Evolutionary conservation across 1,140 invertebrate species (phyloP), one percentile per base, ranked within the genome.

Genomic region (Diorhabda carinulata): DNA sequence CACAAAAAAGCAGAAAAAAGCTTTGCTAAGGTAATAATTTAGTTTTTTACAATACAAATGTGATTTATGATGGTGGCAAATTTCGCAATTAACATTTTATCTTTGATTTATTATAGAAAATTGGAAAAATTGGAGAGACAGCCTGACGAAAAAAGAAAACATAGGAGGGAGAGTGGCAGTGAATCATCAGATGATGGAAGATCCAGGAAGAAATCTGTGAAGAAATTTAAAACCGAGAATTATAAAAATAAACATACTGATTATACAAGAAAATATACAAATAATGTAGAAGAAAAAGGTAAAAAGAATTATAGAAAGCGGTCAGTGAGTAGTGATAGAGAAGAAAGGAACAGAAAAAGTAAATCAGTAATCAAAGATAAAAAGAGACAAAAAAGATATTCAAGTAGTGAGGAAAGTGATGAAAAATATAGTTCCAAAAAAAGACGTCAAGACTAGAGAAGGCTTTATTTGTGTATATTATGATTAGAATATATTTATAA

Each of bases 1-100:
- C 4, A 90, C 89, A 8, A 91, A 90, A 68, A 93, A 95, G 80
- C 92, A 97, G 76, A 97, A 97, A 79, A 91, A 94, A 73, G 96
- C 94, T 78, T 81, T 98, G 61, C 83, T 98, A 3, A 95, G 91
- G 88, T 92, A 87, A 84, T 84, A 62, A 66, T 56, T 4, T 42
- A 43, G 6, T 57, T n/a, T 43, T 43, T 9, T 58, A 10, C 3
- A 6, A 45, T 66, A 7, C 43, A n/a, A 59, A 66, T 43, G 7
- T 40, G 44, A 43, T 59, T 25, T 10, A 57, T 65, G 45, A 56
- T 65, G 47, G 10, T 65, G 9, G 43, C 61, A 52, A 67, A 56
- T 41, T 43, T 41, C 25, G 25, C 25, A 25, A 25, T 25, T 25
- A 25, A 25, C 25, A 25, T 25, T 25, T 25, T 25, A 25, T 25